Base-by-base conservation (phyloP, 37 sponge, comb jelly and placozoan species). In the Sycon ciliatum region DNA sequence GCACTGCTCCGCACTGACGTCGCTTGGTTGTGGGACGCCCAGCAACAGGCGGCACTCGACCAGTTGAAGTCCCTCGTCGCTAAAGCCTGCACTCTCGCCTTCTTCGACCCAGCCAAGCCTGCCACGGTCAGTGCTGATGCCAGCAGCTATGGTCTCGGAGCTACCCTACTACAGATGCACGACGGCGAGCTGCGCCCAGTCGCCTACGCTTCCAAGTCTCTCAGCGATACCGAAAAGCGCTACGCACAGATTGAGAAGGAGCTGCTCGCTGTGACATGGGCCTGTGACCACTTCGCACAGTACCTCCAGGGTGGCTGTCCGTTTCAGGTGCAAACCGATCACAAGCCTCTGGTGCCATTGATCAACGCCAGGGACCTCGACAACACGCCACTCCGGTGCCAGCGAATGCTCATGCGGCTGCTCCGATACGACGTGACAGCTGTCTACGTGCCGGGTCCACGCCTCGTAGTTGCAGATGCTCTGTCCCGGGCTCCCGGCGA, bases 401-500 rank as follows among this genome's bases (percentile, higher is more conserved):
- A 60, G 26, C 27, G 26, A 28, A 60, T 60, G 63, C 16, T 60
- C 24, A 60, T 28, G 27, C 63, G 63, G 11, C 63, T 60, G 26
- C 31, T 11, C 9, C 9, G 63, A 9, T 60, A 60, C 32, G 63
- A 60, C 63, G 9, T 60, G 24, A 7, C 7, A 22, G 32, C 16
- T 24, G 9, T 22, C 22, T 60, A 18, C 63, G 16, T 22, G 26
- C 7, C 7, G 16, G 63, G 63, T 7, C 9, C 27, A 60, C 24
- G 16, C 7, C 7, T 60, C 22, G 7, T 22, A 7, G 24, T 60
- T 23, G 11, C 63, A 9, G 63, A 60, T 60, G 32, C 63, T 30
- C 63, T 60, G 7, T 60, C 63, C 63, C 63, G 63, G 9, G 63
- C 63, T 9, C 79, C 79, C 24, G n/a, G n/a, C n/a, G n/a, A n/a